These are phyloP conservation scores for Pentalonia nigronervosa DNA, from an alignment of 1,140 invertebrate genomes.

Conservation along the genomic window DNA sequence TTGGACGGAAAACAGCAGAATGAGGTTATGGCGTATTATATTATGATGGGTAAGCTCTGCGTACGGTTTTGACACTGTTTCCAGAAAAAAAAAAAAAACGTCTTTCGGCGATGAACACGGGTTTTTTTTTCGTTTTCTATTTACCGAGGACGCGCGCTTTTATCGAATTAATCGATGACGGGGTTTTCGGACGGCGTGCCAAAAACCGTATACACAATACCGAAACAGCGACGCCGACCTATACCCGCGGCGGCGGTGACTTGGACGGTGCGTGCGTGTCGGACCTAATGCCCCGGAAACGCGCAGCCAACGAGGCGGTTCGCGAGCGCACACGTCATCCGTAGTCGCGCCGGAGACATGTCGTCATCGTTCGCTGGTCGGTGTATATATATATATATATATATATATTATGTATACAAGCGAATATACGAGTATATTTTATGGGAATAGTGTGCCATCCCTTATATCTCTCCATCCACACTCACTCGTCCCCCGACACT, in stretches of 20 bases:
- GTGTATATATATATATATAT: no score
- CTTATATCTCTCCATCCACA: not conserved
- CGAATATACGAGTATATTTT: not conserved
- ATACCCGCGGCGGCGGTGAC: not conserved
- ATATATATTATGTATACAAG: not conserved
- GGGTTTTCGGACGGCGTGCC: not conserved
- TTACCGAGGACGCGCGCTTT: not conserved
- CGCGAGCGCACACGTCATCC: not conserved
- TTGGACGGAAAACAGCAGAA: not conserved
- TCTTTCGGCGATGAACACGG: not conserved
- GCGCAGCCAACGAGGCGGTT: not conserved
- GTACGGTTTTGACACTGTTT: conserved; percentile 2
- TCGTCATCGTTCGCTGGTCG: not conserved
- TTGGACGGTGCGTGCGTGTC: not conserved
- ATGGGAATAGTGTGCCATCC: not conserved
- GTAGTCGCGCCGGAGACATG: not conserved
- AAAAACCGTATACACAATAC: not conserved
- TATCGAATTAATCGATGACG: conserved; percentile 1
- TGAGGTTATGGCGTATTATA: no score
- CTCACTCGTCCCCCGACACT: no score
- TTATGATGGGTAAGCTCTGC: not conserved
- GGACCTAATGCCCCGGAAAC: conserved; percentile 34
- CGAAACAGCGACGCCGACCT: not conserved
- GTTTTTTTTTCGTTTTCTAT: not conserved
- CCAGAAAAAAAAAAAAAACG: not conserved